Evolutionary conservation across 2,888 invertebrate genomes (phyloP), one percentile per base, ranked within the genome.

Genomic region (Nebria salina): DNA sequence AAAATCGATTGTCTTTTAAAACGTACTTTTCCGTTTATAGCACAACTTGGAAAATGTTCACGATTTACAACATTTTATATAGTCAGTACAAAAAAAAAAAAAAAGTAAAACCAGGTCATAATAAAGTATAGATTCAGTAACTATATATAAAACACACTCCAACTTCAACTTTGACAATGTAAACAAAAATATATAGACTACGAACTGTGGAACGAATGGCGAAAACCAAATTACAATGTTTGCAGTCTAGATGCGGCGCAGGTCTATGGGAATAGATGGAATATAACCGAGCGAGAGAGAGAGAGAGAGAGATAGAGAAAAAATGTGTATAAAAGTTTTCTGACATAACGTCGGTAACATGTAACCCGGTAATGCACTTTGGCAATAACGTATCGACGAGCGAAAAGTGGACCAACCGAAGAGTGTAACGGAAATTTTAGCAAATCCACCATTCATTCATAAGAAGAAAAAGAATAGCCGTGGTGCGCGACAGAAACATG

Each of bases 301-400:
- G 4, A 5, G 34, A 54, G 54, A 54, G 13, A 54, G 1, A 20
- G 20, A 20, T 20, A 20, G 20, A 20, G 20, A 8, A 54, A 13
- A 54, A 54, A 6, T 54, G 54, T 8, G 13, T 54, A 54, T 54
- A 54, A 54, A 54, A 54, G 54, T 54, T 54, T 54, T 54, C 54
- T 54, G 54, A 54, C 54, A 54, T 54, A 54, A 66, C 66, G 25
- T 20, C 70, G 70, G 70, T 70, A 70, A 34, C 54, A 70, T n/a
- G 20, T 20, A 70, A 11, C 25, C 70, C 54, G 54, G 70, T 70
- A 70, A 70, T 70, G 70, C 20, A 70, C 70, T 70, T 70, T 70
- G 13, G 70, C 70, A 70, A 70, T 70, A 70, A 70, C 20, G 70
- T 70, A 70, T 20, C 34, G 25, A 70, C 25, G 13, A 26, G 6